Conservation (phyloP, 2,888 invertebrate genomes). For the Mythimna loreyi region DNA sequence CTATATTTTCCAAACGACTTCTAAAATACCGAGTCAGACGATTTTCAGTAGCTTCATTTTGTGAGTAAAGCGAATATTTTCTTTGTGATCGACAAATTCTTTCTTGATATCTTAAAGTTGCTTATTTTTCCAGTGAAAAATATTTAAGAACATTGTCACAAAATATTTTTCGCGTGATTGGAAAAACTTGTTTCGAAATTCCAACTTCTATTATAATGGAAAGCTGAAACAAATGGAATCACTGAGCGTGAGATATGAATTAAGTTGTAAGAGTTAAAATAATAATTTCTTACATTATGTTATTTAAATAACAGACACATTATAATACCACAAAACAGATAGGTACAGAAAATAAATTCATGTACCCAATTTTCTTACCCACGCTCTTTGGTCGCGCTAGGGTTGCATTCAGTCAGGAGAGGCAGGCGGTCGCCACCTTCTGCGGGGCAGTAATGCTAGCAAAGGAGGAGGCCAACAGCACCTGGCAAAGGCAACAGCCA, state of each 20-base stretch:
- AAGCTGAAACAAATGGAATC: slow-evolving; percentile 23
- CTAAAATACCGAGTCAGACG: slow-evolving; percentile 28
- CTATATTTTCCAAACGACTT: slow-evolving; percentile 38
- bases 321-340: too few relatives aligned
- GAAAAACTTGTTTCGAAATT: slow-evolving; percentile 39
- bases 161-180: slow-evolving; percentile 32
- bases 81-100: slow-evolving; percentile 45
- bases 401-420: too few relatives aligned
- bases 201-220: slow-evolving; percentile 26
- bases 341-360: too few relatives aligned
- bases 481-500: too few relatives aligned
- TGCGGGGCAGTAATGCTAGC: too few relatives aligned
- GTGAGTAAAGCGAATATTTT: slow-evolving; percentile 40
- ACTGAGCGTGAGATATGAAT: slow-evolving; percentile 13
- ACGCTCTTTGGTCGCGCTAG: too few relatives aligned
- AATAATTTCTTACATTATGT: slow-evolving; percentile 3
- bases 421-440: too few relatives aligned
- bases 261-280: slow-evolving; percentile 6
- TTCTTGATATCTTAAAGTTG: slow-evolving; percentile 28
- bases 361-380: too few relatives aligned
- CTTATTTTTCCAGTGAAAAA: slow-evolving; percentile 29
- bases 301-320: background rate
- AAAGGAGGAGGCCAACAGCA: too few relatives aligned
- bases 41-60: slow-evolving; percentile 31
- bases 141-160: slow-evolving; percentile 30